Evolutionary conservation across 2,888 invertebrate species (phyloP), one percentile per base, ranked within the genome.

Genomic region (Phengaris alcon): DNA sequence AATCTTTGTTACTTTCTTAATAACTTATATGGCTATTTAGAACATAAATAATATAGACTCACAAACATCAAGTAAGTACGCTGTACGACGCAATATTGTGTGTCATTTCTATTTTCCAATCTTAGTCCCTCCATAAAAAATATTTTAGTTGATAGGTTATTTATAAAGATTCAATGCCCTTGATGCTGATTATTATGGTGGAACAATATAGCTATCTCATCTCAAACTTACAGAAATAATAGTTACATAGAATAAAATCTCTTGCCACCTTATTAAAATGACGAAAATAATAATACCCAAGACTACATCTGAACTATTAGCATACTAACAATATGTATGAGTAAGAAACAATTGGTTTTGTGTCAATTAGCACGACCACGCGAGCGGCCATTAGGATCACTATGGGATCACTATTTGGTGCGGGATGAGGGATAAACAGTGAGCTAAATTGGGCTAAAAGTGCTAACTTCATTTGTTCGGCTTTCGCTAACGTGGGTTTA

Each of bases 381-480:
- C 89, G 84, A 91, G 85, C 88, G 87, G 83, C 91, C 91, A 92
- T 93, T 93, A 93, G 93, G 91, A 90, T 91, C 92, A 90, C 92
- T 92, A 64, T 70, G 70, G 59, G 59, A 64, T 64, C 72, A 54
- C 72, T 52, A 22, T 70, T 35, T 12, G 10, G 9, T 48, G 69
- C 59, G 51, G 22, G 52, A 22, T 54, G 64, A 13, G 90, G 90
- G 93, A 93, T 93, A 88, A 91, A 92, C 90, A 91, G 84, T 86
- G 86, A 48, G 82, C 85, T 85, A 89, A 86, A 88, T 88, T 92
- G 91, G 89, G 83, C 83, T 89, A 92, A 91, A 85, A 80, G 91
- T 93, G 93, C 88, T 93, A 93, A 93, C 87, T 92, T 88, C 90
- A 93, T 93, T 93, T 91, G 89, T 86, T 86, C 86, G 87, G 89